A percentile compares a stretch with the other conserved stretches of the same genome.
Conservation (phyloP, 2,888 invertebrate genomes). For the Falcaria lacertinaria region DNA sequence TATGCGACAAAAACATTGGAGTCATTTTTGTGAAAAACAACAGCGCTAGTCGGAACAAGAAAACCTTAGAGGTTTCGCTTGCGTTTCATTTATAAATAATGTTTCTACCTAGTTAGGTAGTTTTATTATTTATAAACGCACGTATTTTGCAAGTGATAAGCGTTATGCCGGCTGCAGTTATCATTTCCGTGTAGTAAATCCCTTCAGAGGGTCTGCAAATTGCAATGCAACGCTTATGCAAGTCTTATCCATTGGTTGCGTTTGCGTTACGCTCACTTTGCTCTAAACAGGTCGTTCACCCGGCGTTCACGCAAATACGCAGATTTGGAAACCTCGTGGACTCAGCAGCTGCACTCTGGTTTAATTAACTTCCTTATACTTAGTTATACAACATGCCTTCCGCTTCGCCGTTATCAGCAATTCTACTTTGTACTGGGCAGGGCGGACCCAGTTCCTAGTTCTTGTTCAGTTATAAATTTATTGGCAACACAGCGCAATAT, state of each 20-base stretch:
- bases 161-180: conserved; percentile 19
- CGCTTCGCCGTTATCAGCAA: conserved; percentile 14
- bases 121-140: conserved; percentile 16
- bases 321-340: conserved; percentile 53
- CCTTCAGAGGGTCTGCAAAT: conserved; percentile 58
- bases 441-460: background rate
- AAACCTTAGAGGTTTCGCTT: too few species aligned
- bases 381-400: conserved; percentile 20
- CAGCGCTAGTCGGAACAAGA: too few species aligned
- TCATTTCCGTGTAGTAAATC: conserved; percentile 43
- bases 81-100: too few species aligned
- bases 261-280: conserved; percentile 58
- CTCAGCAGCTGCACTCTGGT: conserved; percentile 48
- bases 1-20: too few species aligned
- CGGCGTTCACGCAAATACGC: conserved; percentile 57
- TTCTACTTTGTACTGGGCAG: background rate
- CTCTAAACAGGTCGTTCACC: conserved; percentile 65
- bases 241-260: conserved; percentile 63
- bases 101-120: background rate
- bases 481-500: too few species aligned
- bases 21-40: too few species aligned
- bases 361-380: conserved; percentile 38
- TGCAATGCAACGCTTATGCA: conserved; percentile 50
- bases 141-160: conserved; percentile 26
- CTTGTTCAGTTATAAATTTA: background rate